A percentile compares a stretch with the other conserved stretches of the same genome.
Evolutionary conservation across 2,888 invertebrate species (phyloP).

Genomic region (Drosophila quinaria): DNA sequence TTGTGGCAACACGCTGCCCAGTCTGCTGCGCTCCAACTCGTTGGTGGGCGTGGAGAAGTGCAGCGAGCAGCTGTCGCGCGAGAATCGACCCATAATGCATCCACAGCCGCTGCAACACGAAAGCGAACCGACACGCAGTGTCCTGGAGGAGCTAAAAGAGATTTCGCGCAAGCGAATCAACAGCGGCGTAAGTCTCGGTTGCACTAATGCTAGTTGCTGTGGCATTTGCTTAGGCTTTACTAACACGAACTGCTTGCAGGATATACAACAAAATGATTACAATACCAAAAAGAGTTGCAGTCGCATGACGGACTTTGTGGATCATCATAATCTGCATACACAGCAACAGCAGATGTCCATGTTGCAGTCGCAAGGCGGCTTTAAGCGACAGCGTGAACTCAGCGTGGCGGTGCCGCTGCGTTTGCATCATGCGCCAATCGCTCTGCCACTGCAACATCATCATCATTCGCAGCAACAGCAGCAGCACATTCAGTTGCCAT

Average conservation of each 20-base stretch:
- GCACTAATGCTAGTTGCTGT: neutral
- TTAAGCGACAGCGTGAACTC: conserved; percentile 81
- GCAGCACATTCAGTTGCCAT: conserved; percentile 27
- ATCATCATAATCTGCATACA: conserved; percentile 39
- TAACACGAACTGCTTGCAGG: conserved; percentile 67
- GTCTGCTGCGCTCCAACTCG: conserved; percentile 83
- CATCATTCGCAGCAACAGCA: conserved; percentile 36
- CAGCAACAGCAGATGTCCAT: conserved; percentile 36
- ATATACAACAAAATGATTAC: conserved; percentile 67
- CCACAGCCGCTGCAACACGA: conserved; percentile 82
- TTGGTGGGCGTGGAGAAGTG: conserved; percentile 76
- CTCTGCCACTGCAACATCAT: conserved; percentile 24
- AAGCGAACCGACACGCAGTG: conserved; percentile 86
- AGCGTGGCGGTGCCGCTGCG: conserved; percentile 60
- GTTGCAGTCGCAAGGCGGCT: conserved; percentile 47
- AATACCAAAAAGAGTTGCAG: conserved; percentile 83
- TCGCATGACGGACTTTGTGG: conserved; percentile 62
- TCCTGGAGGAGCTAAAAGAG: conserved; percentile 87
- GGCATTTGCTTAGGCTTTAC: conserved; percentile 12
- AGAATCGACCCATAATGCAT: conserved; percentile 84
- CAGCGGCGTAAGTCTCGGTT: conserved; percentile 83
- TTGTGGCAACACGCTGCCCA: conserved; percentile 83
- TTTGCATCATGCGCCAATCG: conserved; percentile 34
- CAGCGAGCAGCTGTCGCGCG: conserved; percentile 80
- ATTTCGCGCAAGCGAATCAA: conserved; percentile 87